Conservation (phyloP, 2,888 invertebrate species). For the Noctua fimbriata region DNA sequence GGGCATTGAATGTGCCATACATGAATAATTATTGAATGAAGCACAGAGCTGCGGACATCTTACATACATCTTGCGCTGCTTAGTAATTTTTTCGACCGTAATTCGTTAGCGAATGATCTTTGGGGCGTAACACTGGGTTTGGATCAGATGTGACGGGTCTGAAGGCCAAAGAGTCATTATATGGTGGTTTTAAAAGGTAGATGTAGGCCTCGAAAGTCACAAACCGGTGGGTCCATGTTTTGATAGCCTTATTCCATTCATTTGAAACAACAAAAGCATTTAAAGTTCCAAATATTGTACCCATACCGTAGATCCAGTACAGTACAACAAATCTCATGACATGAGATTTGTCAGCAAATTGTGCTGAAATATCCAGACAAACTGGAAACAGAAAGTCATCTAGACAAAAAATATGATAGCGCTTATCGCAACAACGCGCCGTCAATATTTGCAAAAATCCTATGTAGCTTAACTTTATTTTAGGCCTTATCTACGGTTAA, state of each 20-base stretch:
- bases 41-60: not conserved
- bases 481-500: not conserved
- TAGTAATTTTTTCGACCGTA: not conserved
- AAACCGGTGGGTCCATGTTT: not conserved
- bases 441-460: not conserved
- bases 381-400: not conserved
- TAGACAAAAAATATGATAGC: slow-evolving; percentile 16
- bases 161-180: not conserved
- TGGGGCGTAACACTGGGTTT: not conserved
- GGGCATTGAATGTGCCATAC: not conserved
- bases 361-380: not conserved
- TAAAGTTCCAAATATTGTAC: not conserved
- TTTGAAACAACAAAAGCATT: not conserved
- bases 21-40: not conserved
- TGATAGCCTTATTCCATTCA: not conserved
- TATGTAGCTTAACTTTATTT: not conserved
- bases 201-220: not conserved
- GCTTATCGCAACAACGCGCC: not conserved
- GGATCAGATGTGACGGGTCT: not conserved
- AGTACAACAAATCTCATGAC: not conserved
- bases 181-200: not conserved
- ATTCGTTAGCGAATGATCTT: not conserved
- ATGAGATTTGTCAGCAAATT: no score
- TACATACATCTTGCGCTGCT: not conserved
- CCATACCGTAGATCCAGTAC: not conserved